phyloP scores from a whole-genome alignment of 2,888 invertebrate genomes.

The Disparrhopalites patrizii region DNA sequence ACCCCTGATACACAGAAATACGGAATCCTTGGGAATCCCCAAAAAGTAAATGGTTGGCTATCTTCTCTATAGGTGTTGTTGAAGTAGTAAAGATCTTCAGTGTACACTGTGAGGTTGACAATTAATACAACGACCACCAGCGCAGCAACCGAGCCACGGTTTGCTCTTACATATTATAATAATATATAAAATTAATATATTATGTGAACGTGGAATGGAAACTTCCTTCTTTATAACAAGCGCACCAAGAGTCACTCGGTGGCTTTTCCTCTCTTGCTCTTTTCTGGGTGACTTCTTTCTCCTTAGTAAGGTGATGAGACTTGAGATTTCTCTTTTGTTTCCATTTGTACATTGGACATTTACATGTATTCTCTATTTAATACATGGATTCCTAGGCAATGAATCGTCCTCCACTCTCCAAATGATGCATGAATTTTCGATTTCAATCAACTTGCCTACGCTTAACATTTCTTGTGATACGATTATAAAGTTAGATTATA shows the following conservation, averaged over 20 bases:
- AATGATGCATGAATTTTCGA: constrained; percentile 3
- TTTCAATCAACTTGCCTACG: too few species aligned
- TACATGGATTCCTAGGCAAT: neutral
- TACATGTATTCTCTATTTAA: neutral
- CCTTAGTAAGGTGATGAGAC: neutral
- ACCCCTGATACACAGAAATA: constrained; percentile 7
- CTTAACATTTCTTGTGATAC: too few species aligned
- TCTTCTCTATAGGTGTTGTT: neutral
- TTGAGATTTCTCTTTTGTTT: neutral
- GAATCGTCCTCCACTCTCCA: neutral
- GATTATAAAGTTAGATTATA: too few species aligned
- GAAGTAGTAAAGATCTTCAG: too few species aligned
- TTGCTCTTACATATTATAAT: neutral
- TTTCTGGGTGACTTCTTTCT: neutral
- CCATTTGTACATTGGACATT: too few species aligned
- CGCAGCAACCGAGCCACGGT: constrained; percentile 5
- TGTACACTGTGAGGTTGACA: too few species aligned
- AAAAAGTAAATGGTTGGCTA: too few species aligned
- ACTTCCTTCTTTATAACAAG: constrained; percentile 9
- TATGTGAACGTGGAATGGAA: too few species aligned
- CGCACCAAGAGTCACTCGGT: constrained; percentile 22
- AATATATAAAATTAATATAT: too few species aligned
- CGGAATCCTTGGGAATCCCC: neutral
- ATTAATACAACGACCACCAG: neutral
- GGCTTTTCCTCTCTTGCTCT: neutral